phyloP scores from a whole-genome alignment of 1,140 invertebrate species.

The Drosophila pseudoananassae region DNA sequence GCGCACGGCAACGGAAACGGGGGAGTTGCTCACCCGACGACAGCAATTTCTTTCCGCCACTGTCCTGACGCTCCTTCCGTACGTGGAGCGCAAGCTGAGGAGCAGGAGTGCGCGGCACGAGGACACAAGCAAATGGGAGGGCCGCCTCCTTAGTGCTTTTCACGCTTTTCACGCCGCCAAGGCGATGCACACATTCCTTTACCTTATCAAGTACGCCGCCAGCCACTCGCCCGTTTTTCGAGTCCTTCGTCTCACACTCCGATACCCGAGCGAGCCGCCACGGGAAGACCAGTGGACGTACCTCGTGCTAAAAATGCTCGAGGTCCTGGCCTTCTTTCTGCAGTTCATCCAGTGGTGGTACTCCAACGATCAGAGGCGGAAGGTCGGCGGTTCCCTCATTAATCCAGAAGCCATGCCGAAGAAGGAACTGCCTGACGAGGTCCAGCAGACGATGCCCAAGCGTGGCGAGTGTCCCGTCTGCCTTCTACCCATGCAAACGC shows the following conservation, averaged over 20 bases:
- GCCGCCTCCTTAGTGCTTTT: constrained; percentile 59
- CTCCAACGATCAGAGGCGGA: constrained; percentile 73
- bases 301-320: constrained; percentile 71
- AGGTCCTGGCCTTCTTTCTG: constrained; percentile 78
- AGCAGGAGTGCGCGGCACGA: constrained; percentile 58
- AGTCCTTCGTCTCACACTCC: constrained; percentile 53
- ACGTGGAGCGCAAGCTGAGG: constrained; percentile 66
- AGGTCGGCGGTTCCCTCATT: constrained; percentile 63
- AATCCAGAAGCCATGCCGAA: constrained; percentile 56
- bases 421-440: constrained; percentile 19
- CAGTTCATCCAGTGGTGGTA: constrained; percentile 84
- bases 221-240: constrained; percentile 73
- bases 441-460: constrained; percentile 28
- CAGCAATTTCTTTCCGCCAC: constrained; percentile 68
- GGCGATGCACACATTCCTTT: constrained; percentile 73
- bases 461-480: constrained; percentile 73
- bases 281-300: constrained; percentile 73
- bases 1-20: constrained; percentile 58
- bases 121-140: constrained; percentile 54
- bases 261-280: constrained; percentile 68
- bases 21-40: constrained; percentile 49
- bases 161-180: constrained; percentile 71
- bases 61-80: constrained; percentile 66
- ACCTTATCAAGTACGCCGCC: constrained; percentile 66
- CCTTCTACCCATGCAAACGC: constrained; percentile 60